Conservation (phyloP, 2,797 vertebrate genomes). For the Craterocephalus amniculus region DNA sequence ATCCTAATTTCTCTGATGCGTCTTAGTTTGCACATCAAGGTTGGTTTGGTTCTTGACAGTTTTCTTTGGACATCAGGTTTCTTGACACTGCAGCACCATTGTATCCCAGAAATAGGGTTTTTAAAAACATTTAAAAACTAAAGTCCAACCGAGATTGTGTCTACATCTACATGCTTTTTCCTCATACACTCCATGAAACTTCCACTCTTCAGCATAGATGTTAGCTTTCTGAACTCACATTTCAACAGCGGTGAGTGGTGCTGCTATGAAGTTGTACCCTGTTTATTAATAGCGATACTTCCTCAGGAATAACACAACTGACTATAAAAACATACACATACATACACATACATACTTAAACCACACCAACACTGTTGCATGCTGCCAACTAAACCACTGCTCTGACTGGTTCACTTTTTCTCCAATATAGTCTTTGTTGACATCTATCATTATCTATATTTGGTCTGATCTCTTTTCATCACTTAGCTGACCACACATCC, state of each 20-base stretch:
- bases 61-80: background rate
- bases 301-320: background rate
- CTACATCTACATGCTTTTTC: background rate
- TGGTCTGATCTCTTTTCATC: slow-evolving; percentile 8
- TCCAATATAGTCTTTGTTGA: background rate
- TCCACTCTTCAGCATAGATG: background rate
- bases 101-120: background rate
- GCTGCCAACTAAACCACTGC: background rate
- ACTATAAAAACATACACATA: background rate
- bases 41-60: background rate
- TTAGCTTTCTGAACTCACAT: background rate
- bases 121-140: too few relatives aligned
- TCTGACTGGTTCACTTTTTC: background rate
- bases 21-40: background rate
- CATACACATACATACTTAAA: too few relatives aligned
- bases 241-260: background rate
- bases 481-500: slow-evolving; percentile 15
- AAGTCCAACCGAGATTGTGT: too few relatives aligned
- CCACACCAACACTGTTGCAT: background rate
- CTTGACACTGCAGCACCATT: background rate
- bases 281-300: background rate
- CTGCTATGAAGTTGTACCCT: background rate
- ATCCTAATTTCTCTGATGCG: background rate
- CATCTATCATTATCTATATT: background rate
- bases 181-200: background rate